These are phyloP conservation scores for Entelurus aequoreus DNA, from an alignment of 2,113 vertebrate species.

Conservation along the genomic window DNA sequence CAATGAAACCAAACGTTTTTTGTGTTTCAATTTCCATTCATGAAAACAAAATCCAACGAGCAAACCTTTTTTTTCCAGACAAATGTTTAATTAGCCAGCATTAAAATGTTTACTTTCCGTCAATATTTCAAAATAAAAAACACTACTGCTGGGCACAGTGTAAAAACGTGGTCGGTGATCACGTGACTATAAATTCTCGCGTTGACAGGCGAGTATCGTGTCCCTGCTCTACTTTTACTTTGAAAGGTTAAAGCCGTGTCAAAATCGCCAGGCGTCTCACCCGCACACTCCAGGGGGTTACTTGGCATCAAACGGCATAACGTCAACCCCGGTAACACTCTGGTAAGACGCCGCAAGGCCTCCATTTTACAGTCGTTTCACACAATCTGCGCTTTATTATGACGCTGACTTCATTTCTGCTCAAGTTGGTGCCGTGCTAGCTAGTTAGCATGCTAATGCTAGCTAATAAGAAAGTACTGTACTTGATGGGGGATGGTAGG, in stretches of 20 bases:
- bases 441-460: slow-evolving; percentile 53
- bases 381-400: too few relatives aligned
- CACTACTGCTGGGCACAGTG: too few relatives aligned
- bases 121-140: background rate
- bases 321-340: background rate
- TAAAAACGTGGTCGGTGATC: background rate
- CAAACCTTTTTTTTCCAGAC: too few relatives aligned
- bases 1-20: too few relatives aligned
- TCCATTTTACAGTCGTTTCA: too few relatives aligned
- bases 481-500: slow-evolving; percentile 34
- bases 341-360: background rate
- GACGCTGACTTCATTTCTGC: background rate
- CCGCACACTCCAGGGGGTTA: background rate
- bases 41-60: too few relatives aligned
- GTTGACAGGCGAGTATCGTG: background rate
- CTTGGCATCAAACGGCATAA: background rate
- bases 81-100: too few relatives aligned
- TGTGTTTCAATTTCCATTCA: too few relatives aligned
- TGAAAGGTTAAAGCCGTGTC: slow-evolving; percentile 21
- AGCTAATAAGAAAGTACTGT: slow-evolving; percentile 28
- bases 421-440: slow-evolving; percentile 15
- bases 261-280: background rate
- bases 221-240: slow-evolving; percentile 16
- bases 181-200: background rate
- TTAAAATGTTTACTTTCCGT: too few relatives aligned